phyloP scores from a whole-genome alignment of 2,113 vertebrate species.

The Glaucidium brasilianum region DNA sequence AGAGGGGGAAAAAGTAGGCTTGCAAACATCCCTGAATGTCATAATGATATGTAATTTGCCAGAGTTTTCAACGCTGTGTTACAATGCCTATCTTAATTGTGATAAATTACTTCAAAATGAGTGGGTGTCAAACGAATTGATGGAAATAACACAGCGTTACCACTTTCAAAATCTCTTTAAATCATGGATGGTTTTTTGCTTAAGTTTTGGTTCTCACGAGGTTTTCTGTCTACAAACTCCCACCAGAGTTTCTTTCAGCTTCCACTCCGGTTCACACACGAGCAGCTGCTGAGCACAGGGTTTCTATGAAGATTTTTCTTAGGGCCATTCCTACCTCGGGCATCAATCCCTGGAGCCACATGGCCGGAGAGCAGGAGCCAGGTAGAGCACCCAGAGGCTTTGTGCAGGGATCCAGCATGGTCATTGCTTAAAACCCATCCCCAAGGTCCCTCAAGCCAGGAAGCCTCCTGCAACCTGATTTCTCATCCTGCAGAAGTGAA shows the following conservation, averaged over 20 bases:
- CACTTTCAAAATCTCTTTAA: background rate
- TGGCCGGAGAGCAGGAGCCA: background rate
- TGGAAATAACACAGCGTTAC: background rate
- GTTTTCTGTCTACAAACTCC: background rate
- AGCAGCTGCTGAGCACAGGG: background rate
- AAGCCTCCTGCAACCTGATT: background rate
- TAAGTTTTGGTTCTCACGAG: background rate
- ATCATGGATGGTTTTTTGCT: background rate
- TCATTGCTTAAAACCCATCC: background rate
- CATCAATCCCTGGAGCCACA: background rate
- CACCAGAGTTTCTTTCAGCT: background rate
- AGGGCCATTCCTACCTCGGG: background rate
- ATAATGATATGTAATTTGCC: background rate
- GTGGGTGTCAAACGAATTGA: background rate
- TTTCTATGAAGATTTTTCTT: background rate
- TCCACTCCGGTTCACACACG: background rate
- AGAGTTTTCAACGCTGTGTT: background rate
- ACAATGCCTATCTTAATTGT: slow-evolving; percentile 5
- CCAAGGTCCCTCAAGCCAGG: background rate
- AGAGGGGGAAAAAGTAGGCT: background rate
- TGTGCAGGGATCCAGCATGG: background rate
- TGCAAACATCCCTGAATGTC: background rate
- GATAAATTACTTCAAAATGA: background rate
- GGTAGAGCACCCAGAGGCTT: background rate
- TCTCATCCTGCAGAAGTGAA: background rate